Conservation (phyloP, 2,797 vertebrate genomes). For the Urosaurus nigricauda region DNA sequence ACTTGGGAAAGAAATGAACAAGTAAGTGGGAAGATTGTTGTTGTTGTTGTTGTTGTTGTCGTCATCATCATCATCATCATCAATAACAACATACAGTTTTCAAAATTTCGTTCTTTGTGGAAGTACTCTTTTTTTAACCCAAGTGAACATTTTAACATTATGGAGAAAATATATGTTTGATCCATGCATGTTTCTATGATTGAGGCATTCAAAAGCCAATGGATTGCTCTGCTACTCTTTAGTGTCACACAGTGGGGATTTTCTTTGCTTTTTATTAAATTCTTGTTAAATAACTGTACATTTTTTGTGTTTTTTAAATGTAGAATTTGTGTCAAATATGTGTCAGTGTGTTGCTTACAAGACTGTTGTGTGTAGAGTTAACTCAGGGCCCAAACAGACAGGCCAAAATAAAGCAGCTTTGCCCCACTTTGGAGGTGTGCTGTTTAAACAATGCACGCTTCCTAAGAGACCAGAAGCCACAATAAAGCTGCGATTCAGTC, state of each 20-base stretch:
- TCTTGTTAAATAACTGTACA: not conserved
- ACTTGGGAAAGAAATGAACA: slow-evolving; percentile 64
- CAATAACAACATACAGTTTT: slow-evolving; percentile 47
- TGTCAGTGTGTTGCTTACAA: not conserved
- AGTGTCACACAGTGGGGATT: not conserved
- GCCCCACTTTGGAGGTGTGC: no score
- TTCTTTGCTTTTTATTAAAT: not conserved
- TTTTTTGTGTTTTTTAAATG: not conserved
- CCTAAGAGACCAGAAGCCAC: no score
- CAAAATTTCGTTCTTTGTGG: not conserved
- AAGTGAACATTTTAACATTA: not conserved
- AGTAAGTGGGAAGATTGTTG: slow-evolving; percentile 63
- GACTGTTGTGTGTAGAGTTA: no score
- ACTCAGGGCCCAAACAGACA: no score
- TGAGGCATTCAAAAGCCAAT: not conserved
- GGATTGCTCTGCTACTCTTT: not conserved
- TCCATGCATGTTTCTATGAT: not conserved
- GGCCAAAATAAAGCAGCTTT: no score
- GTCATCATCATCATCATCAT: slow-evolving; percentile 43
- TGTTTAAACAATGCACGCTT: no score
- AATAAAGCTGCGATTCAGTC: no score
- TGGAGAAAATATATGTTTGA: not conserved
- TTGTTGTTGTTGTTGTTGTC: no score
- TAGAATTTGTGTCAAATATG: not conserved
- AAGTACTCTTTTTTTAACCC: not conserved